These are phyloP conservation scores for Lethenteron camtschaticum DNA, from an alignment of 2,113 vertebrate genomes.

Conservation along the genomic window DNA sequence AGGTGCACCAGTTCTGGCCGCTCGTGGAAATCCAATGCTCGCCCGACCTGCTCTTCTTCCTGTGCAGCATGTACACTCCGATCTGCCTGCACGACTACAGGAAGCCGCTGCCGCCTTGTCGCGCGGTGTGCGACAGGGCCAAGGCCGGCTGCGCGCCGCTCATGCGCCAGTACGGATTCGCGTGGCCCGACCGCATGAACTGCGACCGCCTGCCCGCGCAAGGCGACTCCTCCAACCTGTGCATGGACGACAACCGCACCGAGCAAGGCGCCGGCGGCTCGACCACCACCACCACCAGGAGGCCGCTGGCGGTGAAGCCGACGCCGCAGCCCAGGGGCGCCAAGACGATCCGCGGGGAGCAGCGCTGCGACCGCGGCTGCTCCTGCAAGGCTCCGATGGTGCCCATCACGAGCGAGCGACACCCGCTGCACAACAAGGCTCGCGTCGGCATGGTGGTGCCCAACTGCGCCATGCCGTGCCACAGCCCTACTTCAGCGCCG, in stretches of 20 bases:
- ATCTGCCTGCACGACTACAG: constrained; percentile 1
- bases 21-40: constrained; percentile 2
- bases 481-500: neutral
- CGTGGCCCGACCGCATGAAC: neutral
- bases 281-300: constrained; percentile 21
- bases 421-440: neutral
- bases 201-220: neutral
- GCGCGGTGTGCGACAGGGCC: neutral
- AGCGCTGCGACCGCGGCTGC: constrained; percentile 24
- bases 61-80: constrained; percentile 3
- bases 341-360: neutral
- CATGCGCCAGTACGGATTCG: neutral
- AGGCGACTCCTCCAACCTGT: constrained; percentile 29
- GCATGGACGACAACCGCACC: constrained; percentile 93
- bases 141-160: neutral
- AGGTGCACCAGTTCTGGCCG: constrained; percentile 5
- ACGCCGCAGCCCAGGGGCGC: neutral
- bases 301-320: neutral
- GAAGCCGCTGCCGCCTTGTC: constrained; percentile 3
- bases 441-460: neutral
- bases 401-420: neutral
- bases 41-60: neutral
- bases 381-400: neutral
- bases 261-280: constrained; percentile 56
- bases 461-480: neutral